Base-by-base conservation (phyloP, 2,113 vertebrate genomes). In the Paralichthys olivaceus region DNA sequence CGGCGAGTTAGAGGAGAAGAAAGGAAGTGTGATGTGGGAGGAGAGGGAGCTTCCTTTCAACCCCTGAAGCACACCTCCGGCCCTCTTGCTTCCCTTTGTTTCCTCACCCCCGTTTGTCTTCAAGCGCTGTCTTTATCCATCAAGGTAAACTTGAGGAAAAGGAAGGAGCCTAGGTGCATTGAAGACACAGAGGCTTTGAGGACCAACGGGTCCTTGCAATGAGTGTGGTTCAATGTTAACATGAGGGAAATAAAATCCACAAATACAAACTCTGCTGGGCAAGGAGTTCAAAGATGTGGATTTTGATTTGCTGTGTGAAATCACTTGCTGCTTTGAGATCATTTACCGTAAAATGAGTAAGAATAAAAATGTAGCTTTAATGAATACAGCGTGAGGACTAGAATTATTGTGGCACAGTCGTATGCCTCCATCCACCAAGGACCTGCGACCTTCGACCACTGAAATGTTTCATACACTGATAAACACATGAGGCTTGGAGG, bases 1-100 rank as follows among this genome's bases (percentile, higher is more conserved):
- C 66, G 37, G 57, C 22, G 11, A 76, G 59, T 12, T 37, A 73
- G 67, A 64, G 23, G 66, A 76, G 66, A 85, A 72, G 61, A 87
- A 79, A 80, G 75, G 26, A 20, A 64, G 80, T 72, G 77, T 73
- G 63, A 71, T 61, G 68, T 64, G 60, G 75, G 55, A 68, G 56
- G 45, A 69, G 70, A 77, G 57, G 15, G 20, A 87, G 79, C 67
- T 76, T 84, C 57, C 71, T 66, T 84, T 86, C 70, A 90, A 75
- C 72, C 73, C 67, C 67, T 59, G 56, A 25, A 63, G 72, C 67
- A 75, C 34, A 88, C 86, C 75, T 88, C 87, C 47, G 72, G 51
- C 72, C 77, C 28, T 45, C 83, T 92, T 81, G 25, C 71, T 69
- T 40, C 43, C 43, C 61, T 75, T 75, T 70, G 77, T 86, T 88